phyloP scores from a whole-genome alignment of 2,888 invertebrate genomes.

The Salpingus planirostris region DNA sequence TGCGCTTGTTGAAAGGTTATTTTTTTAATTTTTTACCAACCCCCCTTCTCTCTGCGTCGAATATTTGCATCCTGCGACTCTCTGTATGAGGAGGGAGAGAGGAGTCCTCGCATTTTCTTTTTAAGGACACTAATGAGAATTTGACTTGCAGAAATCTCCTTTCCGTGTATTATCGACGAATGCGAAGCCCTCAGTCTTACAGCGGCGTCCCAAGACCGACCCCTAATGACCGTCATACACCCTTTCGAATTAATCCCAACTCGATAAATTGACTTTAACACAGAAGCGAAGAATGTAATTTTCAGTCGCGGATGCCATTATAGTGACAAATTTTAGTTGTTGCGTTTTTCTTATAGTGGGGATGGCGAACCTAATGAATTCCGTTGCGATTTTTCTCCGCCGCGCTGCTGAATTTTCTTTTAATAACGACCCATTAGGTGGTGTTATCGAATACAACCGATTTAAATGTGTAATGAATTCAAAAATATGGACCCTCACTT shows the following conservation, averaged over 20 bases:
- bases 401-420: too few species aligned
- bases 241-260: too few species aligned
- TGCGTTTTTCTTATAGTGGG: too few species aligned
- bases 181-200: too few species aligned
- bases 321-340: too few species aligned
- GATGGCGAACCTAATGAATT: too few species aligned
- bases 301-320: too few species aligned
- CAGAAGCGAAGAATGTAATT: too few species aligned
- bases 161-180: constrained; percentile 8
- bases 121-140: constrained; percentile 32
- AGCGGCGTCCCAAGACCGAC: too few species aligned
- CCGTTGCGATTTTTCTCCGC: too few species aligned
- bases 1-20: constrained; percentile 32
- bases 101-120: constrained; percentile 27
- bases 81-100: constrained; percentile 27
- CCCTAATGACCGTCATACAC: too few species aligned
- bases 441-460: constrained; percentile 35
- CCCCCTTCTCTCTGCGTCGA: constrained; percentile 28
- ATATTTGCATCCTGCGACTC: constrained; percentile 28
- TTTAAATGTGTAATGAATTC: constrained; percentile 37
- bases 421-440: constrained; percentile 33
- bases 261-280: too few species aligned
- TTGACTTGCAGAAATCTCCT: constrained; percentile 22
- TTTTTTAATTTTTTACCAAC: constrained; percentile 25
- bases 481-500: constrained; percentile 21